Percentiles rank a stretch among this genome's conserved stretches.
phyloP scores from a whole-genome alignment of 2,113 vertebrate genomes.

The Mungos mungo region DNA sequence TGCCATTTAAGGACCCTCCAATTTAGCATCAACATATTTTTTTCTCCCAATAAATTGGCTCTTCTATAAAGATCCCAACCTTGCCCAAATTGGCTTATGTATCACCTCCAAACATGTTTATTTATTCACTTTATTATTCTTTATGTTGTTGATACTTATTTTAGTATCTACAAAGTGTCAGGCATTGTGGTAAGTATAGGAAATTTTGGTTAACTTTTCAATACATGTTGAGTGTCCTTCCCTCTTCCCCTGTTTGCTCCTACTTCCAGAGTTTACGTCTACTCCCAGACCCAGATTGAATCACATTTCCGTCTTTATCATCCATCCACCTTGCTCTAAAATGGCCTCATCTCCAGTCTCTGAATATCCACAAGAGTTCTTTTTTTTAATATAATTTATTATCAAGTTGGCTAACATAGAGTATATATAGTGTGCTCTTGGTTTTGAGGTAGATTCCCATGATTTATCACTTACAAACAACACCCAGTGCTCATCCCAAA shows the following conservation, averaged over 20 bases:
- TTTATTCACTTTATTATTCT: background rate
- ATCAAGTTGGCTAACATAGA: no score
- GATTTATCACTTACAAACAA: no score
- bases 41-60: background rate
- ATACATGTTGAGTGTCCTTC: no score
- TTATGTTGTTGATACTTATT: background rate
- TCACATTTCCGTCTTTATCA: background rate
- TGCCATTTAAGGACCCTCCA: background rate
- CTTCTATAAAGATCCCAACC: background rate
- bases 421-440: no score
- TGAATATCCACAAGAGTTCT: background rate
- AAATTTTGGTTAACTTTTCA: background rate
- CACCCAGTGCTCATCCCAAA: no score
- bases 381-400: background rate
- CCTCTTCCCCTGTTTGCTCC: background rate
- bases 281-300: background rate
- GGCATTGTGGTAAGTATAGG: background rate
- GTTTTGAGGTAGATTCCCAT: no score
- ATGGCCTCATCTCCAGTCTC: background rate
- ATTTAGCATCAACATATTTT: background rate
- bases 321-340: background rate
- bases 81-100: background rate
- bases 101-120: background rate
- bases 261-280: background rate
- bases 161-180: background rate